phyloP scores from a whole-genome alignment of 2,113 vertebrate genomes.

The Gavia stellata region DNA sequence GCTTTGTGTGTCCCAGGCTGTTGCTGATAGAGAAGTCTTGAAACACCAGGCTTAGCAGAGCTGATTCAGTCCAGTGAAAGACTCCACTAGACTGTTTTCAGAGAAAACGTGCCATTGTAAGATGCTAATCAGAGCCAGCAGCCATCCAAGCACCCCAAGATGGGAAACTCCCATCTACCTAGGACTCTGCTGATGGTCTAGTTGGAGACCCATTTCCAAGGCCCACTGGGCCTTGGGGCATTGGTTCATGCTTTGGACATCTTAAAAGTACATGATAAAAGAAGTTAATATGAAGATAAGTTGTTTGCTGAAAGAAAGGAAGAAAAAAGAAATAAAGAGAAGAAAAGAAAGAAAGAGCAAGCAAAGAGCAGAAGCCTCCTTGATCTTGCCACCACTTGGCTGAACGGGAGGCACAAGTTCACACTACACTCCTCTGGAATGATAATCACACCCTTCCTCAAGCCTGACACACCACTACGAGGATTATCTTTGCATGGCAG shows the following conservation, averaged over 20 bases:
- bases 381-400: neutral
- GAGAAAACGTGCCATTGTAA: neutral
- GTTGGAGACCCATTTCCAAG: neutral
- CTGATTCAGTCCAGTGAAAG: neutral
- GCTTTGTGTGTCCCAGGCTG: neutral
- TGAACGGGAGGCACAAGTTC: slow-evolving; percentile 6
- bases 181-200: neutral
- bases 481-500: slow-evolving; percentile 8
- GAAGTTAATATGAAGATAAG: neutral
- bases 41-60: neutral
- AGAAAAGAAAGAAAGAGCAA: neutral
- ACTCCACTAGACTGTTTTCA: neutral
- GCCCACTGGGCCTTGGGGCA: neutral
- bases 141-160: neutral
- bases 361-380: neutral
- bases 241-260: neutral
- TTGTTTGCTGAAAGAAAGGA: neutral
- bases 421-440: slow-evolving; percentile 21
- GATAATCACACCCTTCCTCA: slow-evolving; percentile 34
- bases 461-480: slow-evolving; percentile 35
- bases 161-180: neutral
- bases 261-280: neutral
- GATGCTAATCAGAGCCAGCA: neutral
- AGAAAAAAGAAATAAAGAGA: neutral
- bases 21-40: neutral